Conservation (phyloP, 2,113 vertebrate genomes). For the Ceyx margarethae region DNA sequence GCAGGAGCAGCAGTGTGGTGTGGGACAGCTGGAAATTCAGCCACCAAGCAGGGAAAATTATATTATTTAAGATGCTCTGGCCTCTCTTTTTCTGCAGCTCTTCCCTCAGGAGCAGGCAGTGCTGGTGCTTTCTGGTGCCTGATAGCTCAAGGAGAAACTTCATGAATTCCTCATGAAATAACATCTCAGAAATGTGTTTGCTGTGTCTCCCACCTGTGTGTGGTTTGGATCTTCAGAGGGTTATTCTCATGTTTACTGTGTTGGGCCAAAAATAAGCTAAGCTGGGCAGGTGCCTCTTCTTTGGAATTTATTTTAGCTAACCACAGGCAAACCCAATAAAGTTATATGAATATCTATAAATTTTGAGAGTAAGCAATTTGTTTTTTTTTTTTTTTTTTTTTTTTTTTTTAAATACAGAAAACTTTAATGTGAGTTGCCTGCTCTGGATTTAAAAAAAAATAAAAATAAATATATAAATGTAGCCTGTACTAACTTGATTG, state of each 20-base stretch:
- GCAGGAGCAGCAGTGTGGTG: rapidly evolving
- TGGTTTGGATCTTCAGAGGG: not conserved
- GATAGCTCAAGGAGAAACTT: not conserved
- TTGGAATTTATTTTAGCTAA: not conserved
- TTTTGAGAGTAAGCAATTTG: not conserved
- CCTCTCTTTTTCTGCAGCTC: not conserved
- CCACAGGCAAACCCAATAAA: not conserved
- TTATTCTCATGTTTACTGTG: not conserved
- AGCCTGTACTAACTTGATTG: not conserved
- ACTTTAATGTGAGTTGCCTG: not conserved
- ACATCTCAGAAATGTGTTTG: not conserved
- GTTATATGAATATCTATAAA: not conserved
- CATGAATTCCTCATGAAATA: not conserved
- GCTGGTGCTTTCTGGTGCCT: not conserved
- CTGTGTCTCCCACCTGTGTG: not conserved
- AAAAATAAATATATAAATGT: not conserved
- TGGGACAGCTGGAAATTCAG: not conserved
- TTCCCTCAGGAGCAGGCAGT: rapidly evolving
- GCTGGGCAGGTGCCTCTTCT: not conserved
- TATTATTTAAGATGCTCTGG: not conserved
- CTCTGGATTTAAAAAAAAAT: not conserved
- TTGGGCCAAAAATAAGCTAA: not conserved
- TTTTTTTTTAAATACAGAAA: not conserved
- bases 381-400: not conserved
- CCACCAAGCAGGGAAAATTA: too few relatives aligned